Base-by-base conservation (phyloP, 2,797 vertebrate species). In the Dryobates pubescens region DNA sequence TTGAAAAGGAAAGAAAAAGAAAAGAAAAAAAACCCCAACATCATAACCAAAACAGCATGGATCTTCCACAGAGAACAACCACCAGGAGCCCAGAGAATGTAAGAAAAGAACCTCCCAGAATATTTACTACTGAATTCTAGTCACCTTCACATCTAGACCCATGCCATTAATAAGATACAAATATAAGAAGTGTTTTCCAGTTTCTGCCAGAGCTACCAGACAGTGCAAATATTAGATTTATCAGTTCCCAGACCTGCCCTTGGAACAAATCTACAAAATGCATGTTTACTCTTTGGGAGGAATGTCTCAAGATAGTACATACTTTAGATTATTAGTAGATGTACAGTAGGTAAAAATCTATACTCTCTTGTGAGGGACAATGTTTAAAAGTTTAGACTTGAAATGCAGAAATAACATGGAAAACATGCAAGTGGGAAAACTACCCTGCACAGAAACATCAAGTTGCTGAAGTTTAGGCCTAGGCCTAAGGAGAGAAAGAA, bases 211-310 rank as follows among this genome's bases (percentile, higher is more conserved):
- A 78, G 92, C 86, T 90, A 93, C 73, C 82, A 96, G 69, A 91
- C 54, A 32, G 24, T 95, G 92, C 92, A 96, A 96, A 95, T 80
- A 96, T 93, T 92, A 95, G 79, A 93, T 81, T 93, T 84, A 92
- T 81, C 90, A 92, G 82, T 75, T 95, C 91, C 91, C 93, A 96
- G 96, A 95, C 94, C 92, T 96, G 95, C 95, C 94, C 93, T 95
- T 95, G 92, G 93, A 93, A 89, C 75, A 59, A 83, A 76, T 76
- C 89, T 92, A 92, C 77, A 73, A 78, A 94, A 89, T 8, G 22
- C 24, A 86, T 88, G 78, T 92, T 95, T 94, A 62, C 79, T 95
- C 85, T 94, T 94, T 90, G 64, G 61, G 86, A 95, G 75, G 86
- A 92, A 93, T 91, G 91, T 94, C 94, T 97, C 92, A 93, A 94